Percentiles rank a stretch among this genome's conserved stretches.
These are phyloP conservation scores for Scolopax rusticola DNA, from an alignment of 2,797 vertebrate species.

Conservation along the genomic window DNA sequence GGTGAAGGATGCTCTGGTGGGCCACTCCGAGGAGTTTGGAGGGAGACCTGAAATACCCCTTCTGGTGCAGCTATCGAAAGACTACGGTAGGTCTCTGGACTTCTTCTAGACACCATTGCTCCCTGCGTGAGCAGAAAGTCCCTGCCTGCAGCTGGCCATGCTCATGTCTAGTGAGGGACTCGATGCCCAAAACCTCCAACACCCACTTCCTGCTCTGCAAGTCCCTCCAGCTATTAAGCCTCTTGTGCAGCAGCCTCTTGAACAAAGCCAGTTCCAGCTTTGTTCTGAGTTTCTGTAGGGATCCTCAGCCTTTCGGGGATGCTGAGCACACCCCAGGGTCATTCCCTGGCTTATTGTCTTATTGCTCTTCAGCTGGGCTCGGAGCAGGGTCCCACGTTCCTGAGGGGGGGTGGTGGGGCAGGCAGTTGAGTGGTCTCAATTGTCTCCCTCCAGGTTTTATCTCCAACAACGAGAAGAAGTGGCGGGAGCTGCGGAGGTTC, in stretches of 20 bases:
- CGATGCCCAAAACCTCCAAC: neutral
- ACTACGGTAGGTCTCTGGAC: neutral
- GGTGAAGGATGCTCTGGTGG: constrained; percentile 29
- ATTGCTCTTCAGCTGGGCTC: neutral
- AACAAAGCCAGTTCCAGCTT: neutral
- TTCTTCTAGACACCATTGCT: neutral
- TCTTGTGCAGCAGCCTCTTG: neutral
- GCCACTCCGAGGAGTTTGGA: constrained; percentile 32
- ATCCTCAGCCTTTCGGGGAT: neutral
- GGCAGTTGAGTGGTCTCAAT: neutral
- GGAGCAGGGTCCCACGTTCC: neutral
- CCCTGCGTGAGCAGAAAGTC: neutral
- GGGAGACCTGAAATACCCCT: constrained; percentile 13
- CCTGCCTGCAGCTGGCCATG: fast-evolving
- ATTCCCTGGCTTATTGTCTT: neutral
- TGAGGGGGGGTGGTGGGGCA: fast-evolving
- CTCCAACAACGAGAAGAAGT: constrained; percentile 25
- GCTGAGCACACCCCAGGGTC: neutral
- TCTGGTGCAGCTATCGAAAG: neutral
- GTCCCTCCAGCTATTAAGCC: neutral
- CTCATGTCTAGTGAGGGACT: fast-evolving
- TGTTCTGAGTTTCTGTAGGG: neutral
- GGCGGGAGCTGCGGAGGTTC: constrained; percentile 63
- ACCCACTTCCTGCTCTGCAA: neutral
- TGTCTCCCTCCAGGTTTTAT: neutral